Evolutionary conservation across 2,113 vertebrate genomes (phyloP), one percentile per base, ranked within the genome.

Genomic region (Picathartes gymnocephalus): DNA sequence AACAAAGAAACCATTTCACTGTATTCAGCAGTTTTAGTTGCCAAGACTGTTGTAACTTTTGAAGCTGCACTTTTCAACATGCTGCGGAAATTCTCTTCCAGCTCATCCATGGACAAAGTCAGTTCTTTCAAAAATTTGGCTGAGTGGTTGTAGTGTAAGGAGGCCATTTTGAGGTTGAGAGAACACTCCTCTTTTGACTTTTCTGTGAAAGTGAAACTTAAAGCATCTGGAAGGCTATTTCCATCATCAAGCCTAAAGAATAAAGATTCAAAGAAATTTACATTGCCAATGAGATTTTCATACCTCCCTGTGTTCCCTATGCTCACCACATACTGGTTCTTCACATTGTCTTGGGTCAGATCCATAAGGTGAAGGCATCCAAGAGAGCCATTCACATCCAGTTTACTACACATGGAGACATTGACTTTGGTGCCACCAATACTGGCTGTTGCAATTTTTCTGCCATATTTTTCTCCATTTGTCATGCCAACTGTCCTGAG

Each of bases 381-480:
- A 1, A 99, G 98, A 20, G 99, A 99, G 18, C 99, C 99, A 25
- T 98, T 99, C 58, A 99, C 83, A 51, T 99, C 98, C 76, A 99
- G 95, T 4, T 96, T 97, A 82, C 97, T 98, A 4, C 99, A 99
- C 98, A 99, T 98, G 16, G 99, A 99, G 69, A 99, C 98, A 3
- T 99, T 99, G 42, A 99, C 99, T 92, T 99, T 99, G 78, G 99
- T 99, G 60, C 98, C 98, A 7, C 98, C 98, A 35, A 99, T 98
- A 92, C 99, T 99, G 27, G 99, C 99, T 3, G 99, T 99, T 17
- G 99, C 99, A n/a, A 99, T 99, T 94, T 99, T 99, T 56, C 99
- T 97, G 50, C 99, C 99, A 2, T 97, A 98, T 89, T 99, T 99
- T 89, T 99, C 99, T 27, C 99, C 98, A 5, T 98, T 98, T 9